Evolutionary conservation across 2,888 invertebrate genomes (phyloP).

Genomic region (Trachelus troglodyta): DNA sequence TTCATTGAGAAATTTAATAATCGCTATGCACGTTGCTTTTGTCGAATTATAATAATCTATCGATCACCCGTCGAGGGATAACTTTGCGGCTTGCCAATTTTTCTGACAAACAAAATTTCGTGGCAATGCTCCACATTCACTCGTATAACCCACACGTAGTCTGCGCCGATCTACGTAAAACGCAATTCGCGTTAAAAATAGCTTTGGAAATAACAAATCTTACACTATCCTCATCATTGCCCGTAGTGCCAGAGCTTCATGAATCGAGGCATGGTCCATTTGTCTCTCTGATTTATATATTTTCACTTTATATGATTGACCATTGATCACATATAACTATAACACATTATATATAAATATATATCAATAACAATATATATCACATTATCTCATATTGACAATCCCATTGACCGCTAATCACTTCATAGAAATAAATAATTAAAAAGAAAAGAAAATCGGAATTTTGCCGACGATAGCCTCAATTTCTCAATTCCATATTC

Average conservation of each 20-base stretch:
- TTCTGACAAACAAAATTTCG: slow-evolving; percentile 34
- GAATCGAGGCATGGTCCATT: neutral
- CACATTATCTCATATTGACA: neutral
- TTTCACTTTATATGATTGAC: too few relatives aligned
- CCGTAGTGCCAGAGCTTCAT: neutral
- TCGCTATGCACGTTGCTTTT: neutral
- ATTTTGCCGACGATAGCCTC: neutral
- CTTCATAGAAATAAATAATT: too few relatives aligned
- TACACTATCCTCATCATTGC: neutral
- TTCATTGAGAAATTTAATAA: neutral
- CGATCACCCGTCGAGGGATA: neutral
- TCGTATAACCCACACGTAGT: neutral
- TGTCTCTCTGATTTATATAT: neutral
- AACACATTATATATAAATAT: neutral
- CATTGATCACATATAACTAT: neutral
- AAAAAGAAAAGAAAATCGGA: neutral
- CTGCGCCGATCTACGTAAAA: neutral
- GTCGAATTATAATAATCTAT: neutral
- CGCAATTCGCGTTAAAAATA: neutral
- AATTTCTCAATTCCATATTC: neutral
- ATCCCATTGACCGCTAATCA: neutral
- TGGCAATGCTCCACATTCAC: slow-evolving; percentile 37
- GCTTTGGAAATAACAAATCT: neutral
- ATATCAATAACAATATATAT: neutral
- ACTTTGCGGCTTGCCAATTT: slow-evolving; percentile 32